A percentile compares a stretch with the other conserved stretches of the same genome.
phyloP scores from a whole-genome alignment of 1,140 invertebrate genomes.

The Aricia agestis region DNA sequence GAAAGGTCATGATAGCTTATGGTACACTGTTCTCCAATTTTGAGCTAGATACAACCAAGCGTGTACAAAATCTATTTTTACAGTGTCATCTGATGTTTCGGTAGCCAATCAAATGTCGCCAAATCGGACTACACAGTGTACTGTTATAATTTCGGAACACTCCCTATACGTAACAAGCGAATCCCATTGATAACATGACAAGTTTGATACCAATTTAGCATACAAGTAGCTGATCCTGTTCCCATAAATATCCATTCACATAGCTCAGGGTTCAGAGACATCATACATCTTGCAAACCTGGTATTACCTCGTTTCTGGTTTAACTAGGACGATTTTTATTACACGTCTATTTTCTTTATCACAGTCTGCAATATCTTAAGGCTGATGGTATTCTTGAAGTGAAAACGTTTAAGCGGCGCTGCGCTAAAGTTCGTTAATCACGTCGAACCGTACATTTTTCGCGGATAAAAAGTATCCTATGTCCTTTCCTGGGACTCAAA shows the following conservation, averaged over 20 bases:
- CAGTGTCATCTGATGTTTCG: too few relatives aligned
- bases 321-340: neutral
- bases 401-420: too few relatives aligned
- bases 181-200: neutral
- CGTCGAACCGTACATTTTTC: too few relatives aligned
- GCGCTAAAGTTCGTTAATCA: too few relatives aligned
- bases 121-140: too few relatives aligned
- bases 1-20: too few relatives aligned
- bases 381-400: neutral
- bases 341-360: neutral
- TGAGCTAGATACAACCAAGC: too few relatives aligned
- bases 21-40: too few relatives aligned
- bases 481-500: too few relatives aligned
- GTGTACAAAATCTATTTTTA: too few relatives aligned
- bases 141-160: neutral
- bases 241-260: neutral
- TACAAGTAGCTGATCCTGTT: neutral
- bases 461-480: too few relatives aligned
- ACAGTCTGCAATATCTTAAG: neutral
- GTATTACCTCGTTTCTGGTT: neutral
- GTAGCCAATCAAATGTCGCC: too few relatives aligned
- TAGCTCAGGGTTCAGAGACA: neutral
- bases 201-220: neutral
- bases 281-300: neutral
- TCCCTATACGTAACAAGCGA: neutral